phyloP scores from a whole-genome alignment of 2,888 invertebrate genomes.

The Cheilosia vernalis region DNA sequence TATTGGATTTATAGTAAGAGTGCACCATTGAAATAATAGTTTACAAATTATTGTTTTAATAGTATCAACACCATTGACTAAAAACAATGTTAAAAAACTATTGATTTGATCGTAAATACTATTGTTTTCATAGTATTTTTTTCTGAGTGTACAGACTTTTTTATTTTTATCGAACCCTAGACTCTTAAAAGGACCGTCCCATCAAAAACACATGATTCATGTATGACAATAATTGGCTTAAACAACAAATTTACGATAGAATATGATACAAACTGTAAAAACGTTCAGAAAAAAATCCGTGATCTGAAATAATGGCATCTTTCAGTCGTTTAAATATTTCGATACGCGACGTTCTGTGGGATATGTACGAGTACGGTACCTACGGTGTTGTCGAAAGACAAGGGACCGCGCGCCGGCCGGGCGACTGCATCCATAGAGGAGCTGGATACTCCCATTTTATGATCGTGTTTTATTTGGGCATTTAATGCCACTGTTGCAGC shows the following conservation, averaged over 20 bases:
- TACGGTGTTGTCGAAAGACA: conserved; percentile 11
- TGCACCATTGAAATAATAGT: no score
- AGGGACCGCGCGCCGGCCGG: no score
- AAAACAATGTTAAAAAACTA: no score
- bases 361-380: no score
- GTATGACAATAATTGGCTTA: no score
- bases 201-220: no score
- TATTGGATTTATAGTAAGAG: no score
- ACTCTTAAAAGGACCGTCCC: background rate
- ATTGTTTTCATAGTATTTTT: no score
- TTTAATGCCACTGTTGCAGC: conserved; percentile 6
- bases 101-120: no score
- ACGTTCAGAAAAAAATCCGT: conserved; percentile 34
- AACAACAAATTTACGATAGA: conserved; percentile 43
- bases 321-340: conserved; percentile 56
- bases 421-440: conserved; percentile 7
- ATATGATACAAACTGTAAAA: conserved; percentile 55
- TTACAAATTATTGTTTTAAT: no score
- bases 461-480: conserved; percentile 13
- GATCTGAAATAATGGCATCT: conserved; percentile 58
- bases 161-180: background rate
- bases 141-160: background rate
- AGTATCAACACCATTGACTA: no score
- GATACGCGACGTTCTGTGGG: background rate
- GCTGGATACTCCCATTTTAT: conserved; percentile 4